Base-by-base conservation (phyloP, 2,113 vertebrate species). In the Hassar affinis region DNA sequence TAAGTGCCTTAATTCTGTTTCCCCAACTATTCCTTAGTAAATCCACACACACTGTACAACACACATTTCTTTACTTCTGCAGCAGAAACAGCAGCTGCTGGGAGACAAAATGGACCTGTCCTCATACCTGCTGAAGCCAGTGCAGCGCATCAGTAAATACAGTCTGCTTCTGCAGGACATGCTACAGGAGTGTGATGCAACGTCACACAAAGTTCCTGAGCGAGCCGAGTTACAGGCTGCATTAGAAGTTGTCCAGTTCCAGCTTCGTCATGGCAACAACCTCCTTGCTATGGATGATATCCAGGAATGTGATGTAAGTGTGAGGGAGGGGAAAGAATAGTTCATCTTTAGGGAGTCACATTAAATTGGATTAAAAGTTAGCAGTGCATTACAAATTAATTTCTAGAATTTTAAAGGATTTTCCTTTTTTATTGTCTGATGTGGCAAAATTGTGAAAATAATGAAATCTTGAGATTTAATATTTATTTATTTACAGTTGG, bases 131-230 rank as follows among this genome's bases (percentile, higher is more conserved):
- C 89, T 95, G 89, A 95, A 94, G 87, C 94, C 93, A 0, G 92
- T 95, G 66, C 94, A 95, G 89, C 91, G 94, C 81, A 94, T 95
- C 91, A 94, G 94, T 82, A 95, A 95, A 85, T 95, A 95, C 91
- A 92, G 92, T 74, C 88, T 95, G 54, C 90, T 95, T 83, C 92
- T 95, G 56, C 93, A 93, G 87, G 94, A 95, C 89, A 90, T 94
- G 89, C 81, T 92, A 86, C 89, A 85, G 30, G 93, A 94, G 76
- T 93, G 92, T 33, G 84, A 91, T 1, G 78, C 7, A 0, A 75
- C 62, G 0, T 27, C 88, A 0, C 87, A 71, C 27, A 86, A 89
- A 72, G 80, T 42, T 72, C 88, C 85, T 30, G 92, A 93, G 90
- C 82, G 90, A 61, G 78, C 84, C 9, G 92, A 95, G 80, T 86